Evolutionary conservation across 1,140 invertebrate species (phyloP).

Genomic region (Anadara kagoshimensis): DNA sequence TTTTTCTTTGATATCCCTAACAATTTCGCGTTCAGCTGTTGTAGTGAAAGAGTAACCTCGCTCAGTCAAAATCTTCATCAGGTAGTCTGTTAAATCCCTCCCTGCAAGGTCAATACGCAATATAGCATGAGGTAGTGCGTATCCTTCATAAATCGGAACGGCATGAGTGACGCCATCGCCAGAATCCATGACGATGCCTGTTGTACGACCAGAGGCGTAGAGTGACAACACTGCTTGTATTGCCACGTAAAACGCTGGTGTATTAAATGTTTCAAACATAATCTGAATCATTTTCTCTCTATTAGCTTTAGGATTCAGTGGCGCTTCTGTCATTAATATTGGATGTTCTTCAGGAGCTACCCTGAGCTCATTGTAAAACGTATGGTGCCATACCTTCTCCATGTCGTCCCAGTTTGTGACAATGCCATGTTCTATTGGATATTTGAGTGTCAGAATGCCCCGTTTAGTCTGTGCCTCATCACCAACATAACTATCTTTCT

Average conservation of each 20-base stretch:
- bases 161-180: slow-evolving; percentile 81
- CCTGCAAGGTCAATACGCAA: slow-evolving; percentile 94
- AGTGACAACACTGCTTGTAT: slow-evolving; percentile 94
- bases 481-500: slow-evolving; percentile 77
- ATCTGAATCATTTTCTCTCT: slow-evolving; percentile 75
- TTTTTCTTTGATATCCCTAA: slow-evolving; percentile 89
- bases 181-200: slow-evolving; percentile 1
- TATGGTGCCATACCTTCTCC: slow-evolving; percentile 91
- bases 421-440: slow-evolving; percentile 76
- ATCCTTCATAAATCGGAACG: slow-evolving; percentile 90
- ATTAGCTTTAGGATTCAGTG: slow-evolving; percentile 67
- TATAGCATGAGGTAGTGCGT: slow-evolving; percentile 89
- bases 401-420: slow-evolving; percentile 81
- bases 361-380: slow-evolving; percentile 86
- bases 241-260: slow-evolving; percentile 94
- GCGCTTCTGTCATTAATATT: slow-evolving; percentile 79
- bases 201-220: slow-evolving; percentile 81
- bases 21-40: slow-evolving; percentile 78
- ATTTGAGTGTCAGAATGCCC: slow-evolving; percentile 75
- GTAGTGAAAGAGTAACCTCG: slow-evolving; percentile 97
- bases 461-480: slow-evolving; percentile 82
- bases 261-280: slow-evolving; percentile 81
- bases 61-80: slow-evolving; percentile 87
- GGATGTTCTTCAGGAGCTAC: slow-evolving; percentile 95
- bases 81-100: slow-evolving; percentile 91